Base-by-base conservation (phyloP, 2,797 vertebrate genomes). In the Lacerta bilineata region DNA sequence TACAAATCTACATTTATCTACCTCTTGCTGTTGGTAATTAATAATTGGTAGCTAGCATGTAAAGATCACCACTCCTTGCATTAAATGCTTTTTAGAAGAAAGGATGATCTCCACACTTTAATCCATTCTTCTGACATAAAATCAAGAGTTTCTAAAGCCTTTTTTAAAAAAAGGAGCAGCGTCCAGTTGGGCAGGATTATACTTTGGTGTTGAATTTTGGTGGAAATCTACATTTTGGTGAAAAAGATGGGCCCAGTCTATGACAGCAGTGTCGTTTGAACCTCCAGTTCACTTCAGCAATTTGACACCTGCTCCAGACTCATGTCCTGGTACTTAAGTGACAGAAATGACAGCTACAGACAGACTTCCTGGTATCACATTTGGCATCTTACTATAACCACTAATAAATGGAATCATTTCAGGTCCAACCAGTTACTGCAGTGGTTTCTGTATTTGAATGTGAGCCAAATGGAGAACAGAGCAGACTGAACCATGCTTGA, bases 381-480 rank as follows among this genome's bases (percentile, higher is more conserved):
- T 74, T 39, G 36, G n/a, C 87, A 82, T 0, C 66, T 91, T n/a
- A 1, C 89, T 80, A 90, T 46, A 84, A 71, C 89, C 29, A 25
- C 11, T n/a, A 59, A 23, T 55, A 83, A 43, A 46, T 82, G 23
- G 85, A 89, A 43, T 88, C 72, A 84, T 46, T 74, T 71, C 11
- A 89, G 50, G 76, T 80, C 43, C 85, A 85, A 84, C 69, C 91
- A 8, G 71, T 84, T 91, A 93, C 89, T 88, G 50, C n/a, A 76
- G 36, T 64, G 11, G 77, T 13, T 3, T 90, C 89, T 84, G 15
- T 46, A 68, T 9, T 33, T 80, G 13, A 89, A 89, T 80, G 20
- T 76, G 7, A 79, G 33, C 1, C 36, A 64, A 17, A n/a, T 27
- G 18, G 84, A 36, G 64, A 43, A 61, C 20, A 23, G 41, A 20